Evolutionary conservation across 1,140 invertebrate genomes (phyloP).

Genomic region (Zaprionus ornatus): DNA sequence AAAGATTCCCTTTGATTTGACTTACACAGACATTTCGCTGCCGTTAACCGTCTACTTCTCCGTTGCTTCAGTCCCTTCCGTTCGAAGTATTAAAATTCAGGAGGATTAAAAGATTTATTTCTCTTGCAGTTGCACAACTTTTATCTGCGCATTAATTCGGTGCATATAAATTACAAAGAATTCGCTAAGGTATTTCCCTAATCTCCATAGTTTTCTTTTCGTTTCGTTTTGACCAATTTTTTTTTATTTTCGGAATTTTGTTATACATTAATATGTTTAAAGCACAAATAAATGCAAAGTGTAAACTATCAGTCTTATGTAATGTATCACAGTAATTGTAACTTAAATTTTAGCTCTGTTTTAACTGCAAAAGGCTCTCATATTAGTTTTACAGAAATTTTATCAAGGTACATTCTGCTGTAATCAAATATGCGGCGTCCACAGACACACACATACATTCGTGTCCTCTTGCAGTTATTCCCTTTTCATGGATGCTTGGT

Average conservation of each 20-base stretch:
- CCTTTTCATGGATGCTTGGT: constrained; percentile 17
- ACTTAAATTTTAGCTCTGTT: constrained; percentile 17
- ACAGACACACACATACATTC: neutral
- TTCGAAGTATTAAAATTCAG: neutral
- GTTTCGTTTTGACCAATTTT: too few species aligned
- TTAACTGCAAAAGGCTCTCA: constrained; percentile 19
- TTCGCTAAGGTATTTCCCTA: constrained; percentile 56
- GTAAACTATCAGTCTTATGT: constrained; percentile 38
- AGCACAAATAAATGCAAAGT: constrained; percentile 71
- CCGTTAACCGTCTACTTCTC: neutral
- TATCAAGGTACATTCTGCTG: constrained; percentile 25
- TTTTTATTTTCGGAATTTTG: too few species aligned
- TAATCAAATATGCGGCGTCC: constrained; percentile 27
- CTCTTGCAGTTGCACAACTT: constrained; percentile 52
- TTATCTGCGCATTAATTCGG: constrained; percentile 44
- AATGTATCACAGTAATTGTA: neutral
- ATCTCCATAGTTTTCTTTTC: constrained; percentile 47
- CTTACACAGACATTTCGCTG: neutral
- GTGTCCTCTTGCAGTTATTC: neutral
- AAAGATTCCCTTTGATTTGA: neutral
- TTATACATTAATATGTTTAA: neutral
- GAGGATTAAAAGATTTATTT: constrained; percentile 52
- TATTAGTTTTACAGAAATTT: constrained; percentile 23
- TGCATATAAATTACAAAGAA: constrained; percentile 63
- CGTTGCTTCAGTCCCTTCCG: neutral